Evolutionary conservation across 2,797 vertebrate genomes (phyloP).

Genomic region (Anisognathus igniventris): DNA sequence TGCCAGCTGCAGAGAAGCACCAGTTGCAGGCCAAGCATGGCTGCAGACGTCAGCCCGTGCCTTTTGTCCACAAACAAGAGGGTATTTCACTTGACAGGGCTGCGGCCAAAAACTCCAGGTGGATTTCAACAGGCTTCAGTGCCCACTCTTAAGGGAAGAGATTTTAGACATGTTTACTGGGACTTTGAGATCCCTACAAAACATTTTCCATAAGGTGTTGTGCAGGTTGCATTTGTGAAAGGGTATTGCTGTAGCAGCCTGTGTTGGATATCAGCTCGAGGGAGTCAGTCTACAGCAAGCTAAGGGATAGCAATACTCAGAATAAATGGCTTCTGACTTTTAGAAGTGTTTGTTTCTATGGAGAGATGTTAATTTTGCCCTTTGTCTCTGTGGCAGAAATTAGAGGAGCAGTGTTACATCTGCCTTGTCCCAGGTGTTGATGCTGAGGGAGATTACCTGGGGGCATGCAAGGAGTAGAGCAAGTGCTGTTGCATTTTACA

Average conservation of each 20-base stretch:
- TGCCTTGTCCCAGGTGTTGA: background rate
- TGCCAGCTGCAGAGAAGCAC: background rate
- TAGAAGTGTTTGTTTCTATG: background rate
- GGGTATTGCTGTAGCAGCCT: background rate
- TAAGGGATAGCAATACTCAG: background rate
- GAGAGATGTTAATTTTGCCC: background rate
- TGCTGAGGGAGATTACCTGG: background rate
- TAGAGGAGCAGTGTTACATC: background rate
- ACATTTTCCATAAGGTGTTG: fast-evolving
- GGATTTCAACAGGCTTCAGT: background rate
- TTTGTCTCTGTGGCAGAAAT: background rate
- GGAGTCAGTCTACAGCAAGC: background rate
- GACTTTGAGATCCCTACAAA: background rate
- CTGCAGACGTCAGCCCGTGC: background rate
- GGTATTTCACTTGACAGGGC: background rate
- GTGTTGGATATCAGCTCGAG: background rate
- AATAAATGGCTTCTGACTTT: background rate
- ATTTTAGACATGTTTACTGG: background rate
- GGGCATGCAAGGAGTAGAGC: background rate
- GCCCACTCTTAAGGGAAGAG: background rate
- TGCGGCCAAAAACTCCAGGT: background rate
- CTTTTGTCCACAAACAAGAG: background rate
- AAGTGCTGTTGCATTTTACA: background rate
- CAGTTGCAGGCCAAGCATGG: background rate
- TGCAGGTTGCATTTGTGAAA: background rate